Percentiles rank a stretch among this genome's conserved stretches.
phyloP scores from a whole-genome alignment of 2,888 invertebrate genomes.

The Sarcophaga subvicina region DNA sequence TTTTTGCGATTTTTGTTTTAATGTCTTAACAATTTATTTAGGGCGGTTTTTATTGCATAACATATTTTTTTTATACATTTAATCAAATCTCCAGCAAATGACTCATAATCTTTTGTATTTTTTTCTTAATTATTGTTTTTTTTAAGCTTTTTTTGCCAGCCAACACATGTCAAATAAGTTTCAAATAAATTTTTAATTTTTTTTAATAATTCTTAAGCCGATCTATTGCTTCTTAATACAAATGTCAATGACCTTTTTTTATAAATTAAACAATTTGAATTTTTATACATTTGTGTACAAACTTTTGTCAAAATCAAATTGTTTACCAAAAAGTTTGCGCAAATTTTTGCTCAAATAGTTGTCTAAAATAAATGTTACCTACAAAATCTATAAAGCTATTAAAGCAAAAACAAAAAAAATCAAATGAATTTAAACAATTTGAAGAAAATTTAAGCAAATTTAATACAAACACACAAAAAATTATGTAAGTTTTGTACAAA shows the following conservation, averaged over 20 bases:
- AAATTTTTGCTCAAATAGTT: no score
- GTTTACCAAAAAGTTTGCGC: no score
- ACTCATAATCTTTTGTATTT: conserved; percentile 35
- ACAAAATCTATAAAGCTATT: no score
- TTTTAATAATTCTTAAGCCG: conserved; percentile 30
- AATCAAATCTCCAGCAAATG: not conserved
- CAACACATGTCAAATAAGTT: conserved; percentile 59
- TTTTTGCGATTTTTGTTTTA: conserved; percentile 38
- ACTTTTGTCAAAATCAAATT: no score
- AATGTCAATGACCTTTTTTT: conserved; percentile 54
- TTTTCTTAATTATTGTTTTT: conserved; percentile 10
- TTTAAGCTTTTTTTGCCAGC: conserved; percentile 32
- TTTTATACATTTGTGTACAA: no score
- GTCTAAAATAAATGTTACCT: no score
- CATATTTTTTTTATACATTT: conserved; percentile 16
- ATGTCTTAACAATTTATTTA: conserved; percentile 49
- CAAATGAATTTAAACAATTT: no score
- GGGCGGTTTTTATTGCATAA: conserved; percentile 64
- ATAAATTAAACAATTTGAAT: no score
- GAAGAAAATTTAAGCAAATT: no score
- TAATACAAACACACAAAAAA: no score
- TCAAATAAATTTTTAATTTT: conserved; percentile 9
- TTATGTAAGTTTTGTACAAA: no score
- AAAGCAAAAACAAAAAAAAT: no score
- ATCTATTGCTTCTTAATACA: conserved; percentile 21